Percentiles rank a stretch among this genome's conserved stretches.
These are phyloP conservation scores for Steinernema feltiae DNA, from an alignment of 1,140 invertebrate species.

Conservation along the genomic window DNA sequence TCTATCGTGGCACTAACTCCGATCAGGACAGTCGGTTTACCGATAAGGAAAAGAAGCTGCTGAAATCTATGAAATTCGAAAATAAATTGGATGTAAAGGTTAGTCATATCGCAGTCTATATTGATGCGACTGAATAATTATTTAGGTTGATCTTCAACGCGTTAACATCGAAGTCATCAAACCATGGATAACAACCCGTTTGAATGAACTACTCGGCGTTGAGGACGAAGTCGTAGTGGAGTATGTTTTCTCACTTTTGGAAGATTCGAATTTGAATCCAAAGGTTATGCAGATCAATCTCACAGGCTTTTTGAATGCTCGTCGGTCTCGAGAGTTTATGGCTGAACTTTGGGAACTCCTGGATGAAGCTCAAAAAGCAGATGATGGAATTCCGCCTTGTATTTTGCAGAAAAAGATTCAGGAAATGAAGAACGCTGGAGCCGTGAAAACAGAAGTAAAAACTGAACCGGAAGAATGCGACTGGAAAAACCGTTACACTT, in stretches of 20 bases:
- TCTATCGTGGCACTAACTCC: slow-evolving; percentile 77
- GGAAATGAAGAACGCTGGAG: slow-evolving; percentile 62
- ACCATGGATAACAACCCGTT: slow-evolving; percentile 94
- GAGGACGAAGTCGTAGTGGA: slow-evolving; percentile 98
- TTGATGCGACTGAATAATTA: slow-evolving; percentile 31
- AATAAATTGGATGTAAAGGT: slow-evolving; percentile 83
- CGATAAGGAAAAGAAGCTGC: slow-evolving; percentile 96
- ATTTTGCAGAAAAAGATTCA: slow-evolving; percentile 92
- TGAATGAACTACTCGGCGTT: slow-evolving; percentile 87
- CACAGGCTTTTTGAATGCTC: slow-evolving; percentile 95
- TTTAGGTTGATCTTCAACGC: slow-evolving; percentile 92
- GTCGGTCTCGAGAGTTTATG: slow-evolving; percentile 94
- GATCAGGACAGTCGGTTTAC: slow-evolving; percentile 97
- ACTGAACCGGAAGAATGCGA: slow-evolving; percentile 40
- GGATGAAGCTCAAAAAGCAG: slow-evolving; percentile 86
- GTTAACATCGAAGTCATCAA: slow-evolving; percentile 94
- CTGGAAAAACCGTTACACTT: slow-evolving; percentile 49
- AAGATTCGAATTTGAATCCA: slow-evolving; percentile 76
- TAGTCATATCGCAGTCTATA: slow-evolving; percentile 37
- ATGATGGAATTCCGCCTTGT: slow-evolving; percentile 82
- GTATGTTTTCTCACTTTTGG: slow-evolving; percentile 96
- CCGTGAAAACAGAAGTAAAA: slow-evolving; percentile 18
- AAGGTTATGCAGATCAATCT: slow-evolving; percentile 99
- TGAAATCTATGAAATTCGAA: slow-evolving; percentile 97
- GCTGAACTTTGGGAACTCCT: slow-evolving; percentile 89